Conservation (phyloP, 2,113 vertebrate species). For the Plectropomus leopardus region DNA sequence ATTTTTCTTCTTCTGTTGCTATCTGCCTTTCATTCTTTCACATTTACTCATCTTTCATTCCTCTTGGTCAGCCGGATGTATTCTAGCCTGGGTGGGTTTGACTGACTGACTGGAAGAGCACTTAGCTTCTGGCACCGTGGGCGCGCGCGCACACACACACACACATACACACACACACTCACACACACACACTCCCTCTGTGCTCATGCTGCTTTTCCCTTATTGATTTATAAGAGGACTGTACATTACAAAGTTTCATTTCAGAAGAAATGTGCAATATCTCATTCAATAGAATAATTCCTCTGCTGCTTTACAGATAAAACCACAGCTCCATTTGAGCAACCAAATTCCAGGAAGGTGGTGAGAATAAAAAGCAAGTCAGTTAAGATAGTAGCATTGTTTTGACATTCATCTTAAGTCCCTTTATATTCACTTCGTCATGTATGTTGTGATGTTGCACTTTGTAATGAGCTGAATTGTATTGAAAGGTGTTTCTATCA, state of each 20-base stretch:
- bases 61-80: constrained; percentile 55
- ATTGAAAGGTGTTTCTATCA: too few species aligned
- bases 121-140: constrained; percentile 66
- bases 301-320: background rate
- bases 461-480: too few species aligned
- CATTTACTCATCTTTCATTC: constrained; percentile 21
- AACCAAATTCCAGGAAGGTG: constrained; percentile 22
- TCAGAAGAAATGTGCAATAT: constrained; percentile 9
- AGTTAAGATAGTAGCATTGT: background rate
- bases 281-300: constrained; percentile 11
- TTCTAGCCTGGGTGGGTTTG: constrained; percentile 43
- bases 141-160: background rate
- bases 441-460: too few species aligned
- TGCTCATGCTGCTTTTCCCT: constrained; percentile 10
- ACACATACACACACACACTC: background rate
- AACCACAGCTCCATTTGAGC: constrained; percentile 21
- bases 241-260: constrained; percentile 16
- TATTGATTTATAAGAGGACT: constrained; percentile 35
- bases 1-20: background rate
- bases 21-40: constrained; percentile 8
- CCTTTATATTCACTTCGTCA: background rate
- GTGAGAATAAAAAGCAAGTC: background rate
- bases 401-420: background rate
- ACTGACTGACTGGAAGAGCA: constrained; percentile 73
- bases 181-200: background rate